A percentile compares a stretch with the other conserved stretches of the same genome.
phyloP scores from a whole-genome alignment of 2,888 invertebrate species.

The Calameuta filiformis region DNA sequence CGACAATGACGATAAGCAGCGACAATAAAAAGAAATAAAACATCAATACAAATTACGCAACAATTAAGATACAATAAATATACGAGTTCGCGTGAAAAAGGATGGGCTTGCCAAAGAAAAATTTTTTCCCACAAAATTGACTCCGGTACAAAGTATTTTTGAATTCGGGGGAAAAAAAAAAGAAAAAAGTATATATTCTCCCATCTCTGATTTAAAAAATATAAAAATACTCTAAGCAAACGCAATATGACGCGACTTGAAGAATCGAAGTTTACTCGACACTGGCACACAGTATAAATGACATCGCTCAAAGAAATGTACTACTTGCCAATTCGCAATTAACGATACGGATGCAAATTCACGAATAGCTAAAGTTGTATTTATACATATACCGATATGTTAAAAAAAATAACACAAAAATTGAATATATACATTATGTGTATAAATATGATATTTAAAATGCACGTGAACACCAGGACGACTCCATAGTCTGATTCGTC shows the following conservation, averaged over 20 bases:
- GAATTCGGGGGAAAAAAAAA: background rate
- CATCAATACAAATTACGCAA: conserved; percentile 5
- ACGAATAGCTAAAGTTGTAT: background rate
- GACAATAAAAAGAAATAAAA: background rate
- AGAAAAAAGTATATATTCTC: background rate
- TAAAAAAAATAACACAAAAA: background rate
- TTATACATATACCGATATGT: background rate
- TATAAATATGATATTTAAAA: background rate
- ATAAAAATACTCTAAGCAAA: background rate
- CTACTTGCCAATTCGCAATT: background rate
- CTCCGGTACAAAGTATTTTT: background rate
- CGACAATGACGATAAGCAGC: background rate
- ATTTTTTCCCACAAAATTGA: conserved; percentile 11
- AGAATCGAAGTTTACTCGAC: background rate
- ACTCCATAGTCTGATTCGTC: background rate
- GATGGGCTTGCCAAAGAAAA: conserved; percentile 9
- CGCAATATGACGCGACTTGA: background rate
- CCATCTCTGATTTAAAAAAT: background rate
- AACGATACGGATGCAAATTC: background rate
- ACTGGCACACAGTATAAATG: background rate
- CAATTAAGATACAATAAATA: conserved; percentile 12
- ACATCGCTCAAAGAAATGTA: background rate
- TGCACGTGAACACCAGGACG: background rate
- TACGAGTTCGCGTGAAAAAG: conserved; percentile 1
- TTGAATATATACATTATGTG: background rate